Base-by-base conservation (phyloP, 2,797 vertebrate species). In the Brachymystax lenok region DNA sequence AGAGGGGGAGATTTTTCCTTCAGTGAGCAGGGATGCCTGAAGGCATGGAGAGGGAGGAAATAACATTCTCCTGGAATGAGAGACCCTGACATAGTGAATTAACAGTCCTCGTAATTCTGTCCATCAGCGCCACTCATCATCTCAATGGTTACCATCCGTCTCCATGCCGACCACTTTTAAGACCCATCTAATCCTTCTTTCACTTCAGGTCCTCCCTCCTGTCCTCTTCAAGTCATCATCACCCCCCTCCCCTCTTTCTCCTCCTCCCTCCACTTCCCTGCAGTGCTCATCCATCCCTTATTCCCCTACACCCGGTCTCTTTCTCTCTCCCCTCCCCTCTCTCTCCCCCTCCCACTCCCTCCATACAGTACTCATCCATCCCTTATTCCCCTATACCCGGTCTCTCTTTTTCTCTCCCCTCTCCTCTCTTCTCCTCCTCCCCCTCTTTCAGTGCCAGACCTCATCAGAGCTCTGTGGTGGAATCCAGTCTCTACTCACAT, bases 401-500 rank as follows among this genome's bases (percentile, higher is more conserved):
- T 40, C 35, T 40, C 30, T 24, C 14, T 5, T 52, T 17, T 2
- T 52, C 51, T 52, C 12, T 52, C 51, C 51, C n/a, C 19, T 27
- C 5, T 35, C 35, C 30, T 4, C 7, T 35, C 52, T 46, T 51
- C 63, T 50, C 24, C 64, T 67, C 40, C 28, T 7, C 27, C 51
- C 51, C 33, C 30, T 28, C 75, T 82, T 82, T 80, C 76, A 5
- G 12, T 77, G 85, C 84, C 74, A 71, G 84, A 90, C 90, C 90
- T 93, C 92, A 93, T 93, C 89, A 94, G 92, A 81, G 92, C 89
- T 84, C 75, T 91, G 92, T 85, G 88, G 83, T 83, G 66, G 79
- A 86, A 84, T 69, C 73, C 14, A 87, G 84, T 92, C 94, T 91
- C 92, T 1, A 40, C 87, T 91, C 92, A 84, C 87, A 94, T 94